Evolutionary conservation across 2,797 vertebrate species (phyloP).

Genomic region (Danio aesculapii): DNA sequence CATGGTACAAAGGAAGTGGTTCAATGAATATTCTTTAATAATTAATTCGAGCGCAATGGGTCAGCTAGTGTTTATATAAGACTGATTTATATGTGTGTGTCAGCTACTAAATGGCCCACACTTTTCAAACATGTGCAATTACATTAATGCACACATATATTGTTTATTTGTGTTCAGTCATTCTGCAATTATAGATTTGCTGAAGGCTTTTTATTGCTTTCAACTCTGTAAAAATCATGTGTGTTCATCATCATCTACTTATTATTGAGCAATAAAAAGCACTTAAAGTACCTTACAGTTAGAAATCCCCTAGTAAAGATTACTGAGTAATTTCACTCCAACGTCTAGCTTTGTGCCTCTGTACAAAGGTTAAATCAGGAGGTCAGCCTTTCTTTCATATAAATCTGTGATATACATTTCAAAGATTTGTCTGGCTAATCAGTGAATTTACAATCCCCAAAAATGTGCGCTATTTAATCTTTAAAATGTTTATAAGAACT

Average conservation of each 20-base stretch:
- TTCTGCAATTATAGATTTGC: neutral
- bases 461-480: no score
- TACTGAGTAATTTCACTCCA: conserved; percentile 32
- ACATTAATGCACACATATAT: neutral
- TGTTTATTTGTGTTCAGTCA: neutral
- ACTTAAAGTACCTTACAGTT: conserved; percentile 9
- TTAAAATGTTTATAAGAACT: no score
- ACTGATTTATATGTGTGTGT: no score
- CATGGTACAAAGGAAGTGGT: neutral
- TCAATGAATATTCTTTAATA: neutral
- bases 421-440: conserved; percentile 8
- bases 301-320: conserved; percentile 15
- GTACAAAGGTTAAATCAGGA: conserved; percentile 12
- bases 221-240: neutral
- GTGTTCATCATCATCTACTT: neutral
- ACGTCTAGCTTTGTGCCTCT: neutral
- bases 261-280: neutral
- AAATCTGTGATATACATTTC: neutral
- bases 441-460: neutral
- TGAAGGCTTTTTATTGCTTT: neutral
- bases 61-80: no score
- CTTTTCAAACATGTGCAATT: neutral
- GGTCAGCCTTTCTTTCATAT: no score
- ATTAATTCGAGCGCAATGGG: neutral
- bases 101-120: neutral